Conservation (phyloP, 2,113 vertebrate genomes). For the Rostratula benghalensis region DNA sequence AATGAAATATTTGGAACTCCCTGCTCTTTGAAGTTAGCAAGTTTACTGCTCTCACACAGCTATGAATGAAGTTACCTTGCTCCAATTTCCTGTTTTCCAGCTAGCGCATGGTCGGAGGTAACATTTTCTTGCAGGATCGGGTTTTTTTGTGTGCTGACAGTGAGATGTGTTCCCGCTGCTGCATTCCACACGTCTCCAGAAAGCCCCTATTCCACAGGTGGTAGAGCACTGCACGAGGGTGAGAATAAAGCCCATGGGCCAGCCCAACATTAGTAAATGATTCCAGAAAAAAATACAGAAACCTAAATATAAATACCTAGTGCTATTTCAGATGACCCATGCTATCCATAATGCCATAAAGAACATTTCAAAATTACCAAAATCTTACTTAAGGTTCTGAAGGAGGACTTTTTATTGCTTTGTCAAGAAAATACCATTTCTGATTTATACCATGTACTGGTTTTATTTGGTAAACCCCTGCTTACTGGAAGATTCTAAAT, state of each 20-base stretch:
- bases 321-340: neutral
- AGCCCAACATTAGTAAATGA: neutral
- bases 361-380: neutral
- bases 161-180: slow-evolving; percentile 79
- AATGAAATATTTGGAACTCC: neutral
- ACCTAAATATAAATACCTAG: neutral
- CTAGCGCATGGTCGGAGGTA: slow-evolving; percentile 87
- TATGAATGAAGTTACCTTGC: slow-evolving; percentile 78
- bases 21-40: neutral
- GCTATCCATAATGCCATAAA: neutral
- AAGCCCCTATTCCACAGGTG: slow-evolving; percentile 89
- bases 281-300: neutral
- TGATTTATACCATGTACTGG: neutral
- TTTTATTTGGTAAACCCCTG: neutral
- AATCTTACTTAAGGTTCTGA: neutral
- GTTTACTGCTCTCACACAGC: neutral
- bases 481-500: neutral
- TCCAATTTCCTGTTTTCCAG: slow-evolving; percentile 91
- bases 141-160: slow-evolving; percentile 80
- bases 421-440: neutral
- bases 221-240: slow-evolving; percentile 84
- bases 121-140: slow-evolving; percentile 87
- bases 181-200: slow-evolving; percentile 87
- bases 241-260: neutral
- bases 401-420: neutral